phyloP scores from a whole-genome alignment of 2,113 vertebrate genomes.

The Nothoprocta pentlandii region DNA sequence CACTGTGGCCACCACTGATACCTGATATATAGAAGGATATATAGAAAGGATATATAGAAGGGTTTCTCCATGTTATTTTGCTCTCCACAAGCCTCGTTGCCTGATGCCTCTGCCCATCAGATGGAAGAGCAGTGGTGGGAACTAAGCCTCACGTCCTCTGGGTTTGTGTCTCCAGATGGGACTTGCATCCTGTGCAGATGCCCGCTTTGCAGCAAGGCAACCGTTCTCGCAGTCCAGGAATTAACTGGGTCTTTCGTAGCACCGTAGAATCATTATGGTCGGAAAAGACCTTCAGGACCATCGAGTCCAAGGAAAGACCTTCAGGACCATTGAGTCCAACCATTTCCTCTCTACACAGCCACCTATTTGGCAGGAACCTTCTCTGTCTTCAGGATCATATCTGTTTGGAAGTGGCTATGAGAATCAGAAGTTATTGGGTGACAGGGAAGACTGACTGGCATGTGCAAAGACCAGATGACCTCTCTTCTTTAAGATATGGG shows the following conservation, averaged over 20 bases:
- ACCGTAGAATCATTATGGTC: no score
- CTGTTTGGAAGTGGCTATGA: background rate
- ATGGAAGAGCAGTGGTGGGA: background rate
- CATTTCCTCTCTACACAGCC: background rate
- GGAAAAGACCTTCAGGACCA: no score
- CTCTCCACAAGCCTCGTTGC: background rate
- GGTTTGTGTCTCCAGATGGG: background rate
- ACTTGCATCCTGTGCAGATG: background rate
- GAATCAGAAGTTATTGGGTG: background rate
- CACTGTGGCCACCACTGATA: background rate
- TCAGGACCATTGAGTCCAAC: no score
- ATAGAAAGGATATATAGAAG: background rate
- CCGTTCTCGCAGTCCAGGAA: rapidly evolving
- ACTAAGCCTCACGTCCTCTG: background rate
- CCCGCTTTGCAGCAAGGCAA: background rate
- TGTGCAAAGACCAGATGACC: background rate
- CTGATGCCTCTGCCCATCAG: background rate
- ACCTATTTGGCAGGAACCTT: background rate
- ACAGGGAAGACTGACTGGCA: background rate
- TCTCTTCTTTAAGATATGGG: rapidly evolving
- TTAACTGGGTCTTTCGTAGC: background rate
- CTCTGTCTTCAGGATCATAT: background rate
- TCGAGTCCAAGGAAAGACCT: no score
- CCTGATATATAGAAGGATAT: background rate
- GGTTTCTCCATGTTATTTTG: rapidly evolving